A percentile compares a stretch with the other conserved stretches of the same genome.
Conservation (phyloP, 64 coral and sea anemone genomes). For the Dendrophyllia cribrosa region DNA sequence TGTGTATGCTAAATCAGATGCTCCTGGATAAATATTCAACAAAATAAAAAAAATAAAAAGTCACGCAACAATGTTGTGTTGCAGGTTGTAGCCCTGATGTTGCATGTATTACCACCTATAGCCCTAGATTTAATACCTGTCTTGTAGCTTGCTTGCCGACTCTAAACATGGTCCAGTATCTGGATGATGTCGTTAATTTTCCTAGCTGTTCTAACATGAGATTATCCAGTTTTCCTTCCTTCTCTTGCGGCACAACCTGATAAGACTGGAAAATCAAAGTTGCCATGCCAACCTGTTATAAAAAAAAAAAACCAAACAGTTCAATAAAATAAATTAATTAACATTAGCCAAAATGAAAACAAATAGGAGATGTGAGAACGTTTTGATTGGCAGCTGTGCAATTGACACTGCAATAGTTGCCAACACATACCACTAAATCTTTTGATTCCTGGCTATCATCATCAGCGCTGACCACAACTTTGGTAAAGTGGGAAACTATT, state of each 20-base stretch:
- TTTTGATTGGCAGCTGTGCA: no score
- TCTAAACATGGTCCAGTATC: conserved; percentile 92
- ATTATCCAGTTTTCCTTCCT: conserved; percentile 48
- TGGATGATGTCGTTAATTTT: conserved; percentile 62
- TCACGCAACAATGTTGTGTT: no score
- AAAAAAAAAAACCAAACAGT: neutral
- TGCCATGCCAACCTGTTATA: conserved; percentile 76
- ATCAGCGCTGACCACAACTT: conserved; percentile 35
- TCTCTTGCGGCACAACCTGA: conserved; percentile 6
- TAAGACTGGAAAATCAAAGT: conserved; percentile 95
- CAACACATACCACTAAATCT: conserved; percentile 45
- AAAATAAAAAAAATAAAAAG: no score
- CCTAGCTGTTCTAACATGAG: conserved; percentile 66
- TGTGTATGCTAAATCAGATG: no score
- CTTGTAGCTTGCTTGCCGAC: conserved; percentile 91
- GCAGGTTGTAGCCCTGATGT: no score
- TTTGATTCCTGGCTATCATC: conserved; percentile 50
- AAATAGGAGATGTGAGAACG: no score
- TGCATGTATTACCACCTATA: no score
- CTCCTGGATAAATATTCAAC: no score
- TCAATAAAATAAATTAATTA: neutral
- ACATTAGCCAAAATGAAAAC: neutral
- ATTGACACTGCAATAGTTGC: no score
- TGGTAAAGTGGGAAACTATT: conserved; percentile 21
- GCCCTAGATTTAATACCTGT: conserved; percentile 62